Evolutionary conservation across 2,113 vertebrate genomes (phyloP).

Genomic region (Mirounga angustirostris): DNA sequence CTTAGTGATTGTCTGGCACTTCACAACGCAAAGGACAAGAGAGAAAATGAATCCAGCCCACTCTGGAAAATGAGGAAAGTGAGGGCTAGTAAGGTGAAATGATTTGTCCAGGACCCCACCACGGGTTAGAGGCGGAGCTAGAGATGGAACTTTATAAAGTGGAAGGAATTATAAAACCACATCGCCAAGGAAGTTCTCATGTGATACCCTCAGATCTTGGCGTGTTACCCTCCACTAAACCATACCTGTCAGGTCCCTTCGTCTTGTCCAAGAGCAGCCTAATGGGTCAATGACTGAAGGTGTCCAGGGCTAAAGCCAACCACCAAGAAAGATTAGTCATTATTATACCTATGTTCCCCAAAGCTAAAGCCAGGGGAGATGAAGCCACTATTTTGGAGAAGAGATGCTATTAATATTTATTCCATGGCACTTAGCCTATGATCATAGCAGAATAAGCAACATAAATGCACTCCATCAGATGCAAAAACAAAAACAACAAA

Average conservation of each 20-base stretch:
- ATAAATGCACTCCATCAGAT: not conserved
- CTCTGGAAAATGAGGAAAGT: conserved; percentile 24
- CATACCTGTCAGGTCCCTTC: not conserved
- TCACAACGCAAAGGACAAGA: not conserved
- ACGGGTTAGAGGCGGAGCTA: not conserved
- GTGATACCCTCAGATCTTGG: not conserved
- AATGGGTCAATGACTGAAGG: not conserved
- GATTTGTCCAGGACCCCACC: not conserved
- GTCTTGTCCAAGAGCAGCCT: not conserved
- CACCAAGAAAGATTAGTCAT: not conserved
- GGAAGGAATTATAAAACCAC: not conserved
- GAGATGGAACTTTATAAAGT: not conserved
- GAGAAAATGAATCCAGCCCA: conserved; percentile 38
- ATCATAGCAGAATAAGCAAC: not conserved
- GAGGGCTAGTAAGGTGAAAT: not conserved
- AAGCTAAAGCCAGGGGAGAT: not conserved
- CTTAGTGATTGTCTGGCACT: not conserved
- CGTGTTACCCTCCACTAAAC: not conserved
- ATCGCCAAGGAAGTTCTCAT: not conserved
- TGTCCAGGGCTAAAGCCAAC: not conserved
- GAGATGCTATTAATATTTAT: not conserved
- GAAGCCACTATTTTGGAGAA: not conserved
- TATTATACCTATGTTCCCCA: not conserved
- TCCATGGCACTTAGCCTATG: not conserved
- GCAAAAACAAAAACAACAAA: not conserved